Evolutionary conservation across 2,888 invertebrate genomes (phyloP).

Genomic region (Xestia ashworthii): DNA sequence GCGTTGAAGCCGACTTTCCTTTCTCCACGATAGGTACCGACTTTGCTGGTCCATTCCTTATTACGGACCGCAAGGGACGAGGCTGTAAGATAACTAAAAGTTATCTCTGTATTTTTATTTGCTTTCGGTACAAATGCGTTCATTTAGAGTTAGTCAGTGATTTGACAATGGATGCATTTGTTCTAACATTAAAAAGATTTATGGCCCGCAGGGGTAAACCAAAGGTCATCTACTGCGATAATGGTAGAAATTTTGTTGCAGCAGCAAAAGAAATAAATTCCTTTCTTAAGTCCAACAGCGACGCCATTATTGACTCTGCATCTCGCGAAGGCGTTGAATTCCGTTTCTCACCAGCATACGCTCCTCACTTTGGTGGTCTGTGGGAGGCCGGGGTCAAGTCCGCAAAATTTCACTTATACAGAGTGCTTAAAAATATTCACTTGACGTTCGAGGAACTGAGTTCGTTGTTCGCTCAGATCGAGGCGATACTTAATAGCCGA

Average conservation of each 20-base stretch:
- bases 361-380: slow-evolving; percentile 39
- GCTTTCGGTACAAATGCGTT: slow-evolving; percentile 3
- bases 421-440: slow-evolving; percentile 2
- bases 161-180: slow-evolving; percentile 8
- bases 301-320: slow-evolving; percentile 21
- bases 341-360: slow-evolving; percentile 46
- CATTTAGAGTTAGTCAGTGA: slow-evolving; percentile 19
- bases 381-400: background rate
- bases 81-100: background rate
- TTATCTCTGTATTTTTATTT: background rate
- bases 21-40: slow-evolving; percentile 15
- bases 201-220: slow-evolving; percentile 18
- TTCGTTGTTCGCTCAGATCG: slow-evolving; percentile 13
- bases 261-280: slow-evolving; percentile 3
- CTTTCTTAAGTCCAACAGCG: no score
- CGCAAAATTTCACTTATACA: slow-evolving; percentile 2
- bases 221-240: slow-evolving; percentile 11
- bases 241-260: slow-evolving; percentile 23
- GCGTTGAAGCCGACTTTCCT: slow-evolving; percentile 14
- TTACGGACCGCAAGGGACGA: slow-evolving; percentile 7
- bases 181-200: slow-evolving; percentile 8
- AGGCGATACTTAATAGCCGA: slow-evolving; percentile 24
- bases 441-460: slow-evolving; percentile 16
- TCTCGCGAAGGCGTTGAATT: slow-evolving; percentile 40
- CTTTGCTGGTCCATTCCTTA: slow-evolving; percentile 25